Base-by-base conservation (phyloP, 1,140 invertebrate species). In the Drosophila bipectinata region DNA sequence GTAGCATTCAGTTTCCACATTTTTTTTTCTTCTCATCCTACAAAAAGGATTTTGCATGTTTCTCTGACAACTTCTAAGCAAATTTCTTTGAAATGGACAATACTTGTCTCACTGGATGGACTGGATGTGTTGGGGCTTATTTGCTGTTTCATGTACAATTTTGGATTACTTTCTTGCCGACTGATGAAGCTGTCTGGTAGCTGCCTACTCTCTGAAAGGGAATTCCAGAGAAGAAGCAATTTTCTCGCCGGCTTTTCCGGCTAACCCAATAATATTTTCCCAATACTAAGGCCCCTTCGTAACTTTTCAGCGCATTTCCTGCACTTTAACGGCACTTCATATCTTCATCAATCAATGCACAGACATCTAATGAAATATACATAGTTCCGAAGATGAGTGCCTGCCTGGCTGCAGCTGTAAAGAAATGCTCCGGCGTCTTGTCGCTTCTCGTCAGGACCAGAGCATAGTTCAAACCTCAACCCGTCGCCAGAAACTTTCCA, bases 1-100 rank as follows among this genome's bases (percentile, higher is more conserved):
- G 47, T 64, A 64, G 63, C 28, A 55, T 64, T 41, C 55, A 45
- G 59, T 59, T 61, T 44, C 26, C 26, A 28, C 26, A 6, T 26
- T 44, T 60, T 41, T n/a, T 10, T 21, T 53, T 34, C 24, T 26
- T 21, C 45, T 48, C 59, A 44, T 75, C 7, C 56, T 44, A 26
- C 48, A 64, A 73, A 75, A 66, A 63, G 81, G 71, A 85, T 82
- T 88, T 87, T 82, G 67, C 83, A 81, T 87, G 79, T 82, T 72
- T 57, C 74, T 76, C 57, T 76, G 58, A 69, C 75, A 87, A 82
- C 62, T 78, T 79, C 61, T 67, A 81, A 80, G 68, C 69, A 72
- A 67, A 78, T 85, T 87, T 87, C 61, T 73, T 63, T 71, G 44
- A 51, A 69, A 61, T 71, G 32, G 21, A 67, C 47, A 73, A 59